These are phyloP conservation scores for Beaufortia kweichowensis DNA, from an alignment of 2,113 vertebrate genomes.

Conservation along the genomic window DNA sequence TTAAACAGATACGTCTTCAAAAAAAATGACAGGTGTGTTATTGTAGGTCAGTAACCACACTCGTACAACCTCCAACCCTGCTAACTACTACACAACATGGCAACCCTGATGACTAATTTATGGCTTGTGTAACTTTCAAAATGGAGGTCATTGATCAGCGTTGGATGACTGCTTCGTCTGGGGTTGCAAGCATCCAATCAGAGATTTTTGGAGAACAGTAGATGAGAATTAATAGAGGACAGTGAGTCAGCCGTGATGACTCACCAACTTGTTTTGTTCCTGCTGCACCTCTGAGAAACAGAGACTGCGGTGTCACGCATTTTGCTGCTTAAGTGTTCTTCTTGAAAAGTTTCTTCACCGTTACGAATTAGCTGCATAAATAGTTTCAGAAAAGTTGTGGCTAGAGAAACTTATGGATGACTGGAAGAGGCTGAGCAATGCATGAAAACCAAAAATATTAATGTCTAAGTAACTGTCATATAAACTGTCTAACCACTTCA, in stretches of 20 bases:
- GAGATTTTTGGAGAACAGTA: background rate
- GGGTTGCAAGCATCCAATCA: constrained; percentile 2
- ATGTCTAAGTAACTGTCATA: background rate
- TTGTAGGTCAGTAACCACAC: background rate
- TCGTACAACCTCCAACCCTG: background rate
- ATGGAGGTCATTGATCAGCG: background rate
- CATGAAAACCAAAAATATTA: background rate
- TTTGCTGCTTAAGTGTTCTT: background rate
- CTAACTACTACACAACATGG: constrained; percentile 6
- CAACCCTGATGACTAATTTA: constrained; percentile 1
- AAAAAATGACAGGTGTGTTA: background rate
- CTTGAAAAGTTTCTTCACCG: background rate
- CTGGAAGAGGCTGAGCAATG: background rate
- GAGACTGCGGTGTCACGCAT: background rate
- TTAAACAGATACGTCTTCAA: background rate
- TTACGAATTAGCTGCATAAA: constrained; percentile 10
- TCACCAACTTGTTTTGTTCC: constrained; percentile 39
- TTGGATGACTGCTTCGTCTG: background rate
- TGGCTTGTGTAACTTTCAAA: constrained; percentile 14
- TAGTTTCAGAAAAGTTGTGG: background rate
- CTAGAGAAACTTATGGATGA: background rate
- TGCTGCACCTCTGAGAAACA: background rate
- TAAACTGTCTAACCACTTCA: no score
- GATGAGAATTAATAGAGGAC: background rate
- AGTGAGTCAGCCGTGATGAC: constrained; percentile 47